Evolutionary conservation across 2,797 vertebrate species (phyloP).

Genomic region (Nyctalus aviator): DNA sequence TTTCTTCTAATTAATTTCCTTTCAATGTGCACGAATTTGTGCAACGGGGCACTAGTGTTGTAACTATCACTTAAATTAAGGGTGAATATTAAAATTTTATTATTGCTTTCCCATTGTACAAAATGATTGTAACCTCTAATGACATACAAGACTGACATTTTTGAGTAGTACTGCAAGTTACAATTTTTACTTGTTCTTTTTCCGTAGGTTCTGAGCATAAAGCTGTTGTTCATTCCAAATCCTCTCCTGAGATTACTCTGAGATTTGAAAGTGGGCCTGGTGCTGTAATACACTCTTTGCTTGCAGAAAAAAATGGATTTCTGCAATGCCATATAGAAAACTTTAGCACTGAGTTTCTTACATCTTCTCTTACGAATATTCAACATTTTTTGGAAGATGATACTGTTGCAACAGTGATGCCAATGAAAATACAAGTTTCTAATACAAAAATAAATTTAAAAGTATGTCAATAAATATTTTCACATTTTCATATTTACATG

Average conservation of each 20-base stretch:
- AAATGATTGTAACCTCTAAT: conserved; percentile 24
- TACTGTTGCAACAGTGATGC: conserved; percentile 93
- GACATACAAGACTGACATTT: not conserved
- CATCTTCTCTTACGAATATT: conserved; percentile 95
- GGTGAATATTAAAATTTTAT: conserved; percentile 43
- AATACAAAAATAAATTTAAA: conserved; percentile 94
- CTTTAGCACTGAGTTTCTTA: conserved; percentile 94
- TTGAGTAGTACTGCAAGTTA: conserved; percentile 60
- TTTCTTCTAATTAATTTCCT: too few species aligned
- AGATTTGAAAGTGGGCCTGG: conserved; percentile 94
- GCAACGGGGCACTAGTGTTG: not conserved
- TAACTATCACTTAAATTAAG: conserved; percentile 35
- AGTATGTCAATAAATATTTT: conserved; percentile 88
- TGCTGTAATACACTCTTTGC: conserved; percentile 92
- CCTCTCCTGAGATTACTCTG: conserved; percentile 92
- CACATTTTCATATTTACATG: conserved; percentile 52
- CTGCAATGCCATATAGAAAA: conserved; percentile 94
- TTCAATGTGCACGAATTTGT: too few species aligned
- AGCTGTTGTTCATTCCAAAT: conserved; percentile 82
- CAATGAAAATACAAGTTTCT: conserved; percentile 96
- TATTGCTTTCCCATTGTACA: conserved; percentile 27
- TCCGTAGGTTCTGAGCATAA: conserved; percentile 87
- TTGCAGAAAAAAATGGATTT: conserved; percentile 96
- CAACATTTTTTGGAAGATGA: conserved; percentile 96
- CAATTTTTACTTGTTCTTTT: conserved; percentile 73